Evolutionary conservation across 2,113 vertebrate species (phyloP).

Genomic region (Parus major): DNA sequence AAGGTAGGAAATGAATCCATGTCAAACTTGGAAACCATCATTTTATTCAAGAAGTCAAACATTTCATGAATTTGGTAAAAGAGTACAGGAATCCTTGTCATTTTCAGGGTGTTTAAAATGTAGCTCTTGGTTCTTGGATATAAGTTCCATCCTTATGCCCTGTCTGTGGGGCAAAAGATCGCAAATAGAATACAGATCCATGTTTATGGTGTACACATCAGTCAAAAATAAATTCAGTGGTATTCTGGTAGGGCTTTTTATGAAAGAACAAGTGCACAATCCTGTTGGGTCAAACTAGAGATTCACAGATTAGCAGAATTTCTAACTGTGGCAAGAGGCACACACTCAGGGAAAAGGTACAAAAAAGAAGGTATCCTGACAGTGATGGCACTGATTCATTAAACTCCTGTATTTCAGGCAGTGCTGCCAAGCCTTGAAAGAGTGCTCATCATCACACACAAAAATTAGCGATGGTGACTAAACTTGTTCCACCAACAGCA

Average conservation of each 20-base stretch:
- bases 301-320: neutral
- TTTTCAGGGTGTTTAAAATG: neutral
- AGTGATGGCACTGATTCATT: neutral
- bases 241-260: neutral
- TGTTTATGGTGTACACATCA: neutral
- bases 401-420: neutral
- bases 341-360: neutral
- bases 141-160: neutral
- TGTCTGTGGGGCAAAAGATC: neutral
- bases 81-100: neutral
- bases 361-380: neutral
- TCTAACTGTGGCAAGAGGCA: neutral
- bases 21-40: neutral
- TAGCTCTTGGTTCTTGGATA: neutral
- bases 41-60: neutral
- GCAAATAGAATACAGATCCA: neutral
- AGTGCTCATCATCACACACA: neutral
- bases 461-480: neutral
- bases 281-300: neutral
- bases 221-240: neutral
- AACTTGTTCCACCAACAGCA: neutral
- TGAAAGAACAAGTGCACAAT: neutral
- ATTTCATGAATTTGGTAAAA: neutral
- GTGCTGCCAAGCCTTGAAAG: neutral
- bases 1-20: accelerated